A percentile compares a stretch with the other conserved stretches of the same genome.
These are phyloP conservation scores for Hystrix cristata DNA, from an alignment of 2,113 vertebrate species.

Conservation along the genomic window DNA sequence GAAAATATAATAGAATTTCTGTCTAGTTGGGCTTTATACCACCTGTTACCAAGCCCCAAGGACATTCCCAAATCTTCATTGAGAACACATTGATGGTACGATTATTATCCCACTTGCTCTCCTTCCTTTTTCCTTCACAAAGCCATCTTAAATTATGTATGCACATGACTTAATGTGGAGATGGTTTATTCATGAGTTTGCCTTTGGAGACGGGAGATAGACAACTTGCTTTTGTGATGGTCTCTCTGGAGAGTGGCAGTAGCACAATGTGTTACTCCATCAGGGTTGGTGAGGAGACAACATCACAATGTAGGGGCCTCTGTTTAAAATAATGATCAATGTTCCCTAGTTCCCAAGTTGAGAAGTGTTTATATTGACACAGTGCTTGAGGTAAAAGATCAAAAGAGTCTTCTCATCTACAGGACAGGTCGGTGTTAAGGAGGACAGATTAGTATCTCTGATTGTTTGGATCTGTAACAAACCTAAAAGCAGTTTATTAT, in stretches of 20 bases:
- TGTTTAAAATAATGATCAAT: constrained; percentile 71
- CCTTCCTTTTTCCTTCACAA: constrained; percentile 39
- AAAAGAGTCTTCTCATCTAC: constrained; percentile 12
- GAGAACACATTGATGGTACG: background rate
- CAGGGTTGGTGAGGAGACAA: constrained; percentile 42
- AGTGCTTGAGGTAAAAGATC: constrained; percentile 31
- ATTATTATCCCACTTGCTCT: background rate
- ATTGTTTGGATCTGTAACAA: constrained; percentile 2
- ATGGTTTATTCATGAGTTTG: constrained; percentile 77
- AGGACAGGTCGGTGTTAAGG: constrained; percentile 19
- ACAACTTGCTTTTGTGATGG: constrained; percentile 69
- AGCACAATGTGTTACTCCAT: constrained; percentile 12
- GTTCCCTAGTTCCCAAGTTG: background rate
- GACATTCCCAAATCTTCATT: background rate
- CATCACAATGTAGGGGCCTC: constrained; percentile 34
- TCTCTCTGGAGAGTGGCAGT: constrained; percentile 67
- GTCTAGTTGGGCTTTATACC: background rate
- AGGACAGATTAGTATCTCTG: background rate
- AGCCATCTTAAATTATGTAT: constrained; percentile 65
- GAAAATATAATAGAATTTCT: background rate
- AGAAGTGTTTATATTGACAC: constrained; percentile 58
- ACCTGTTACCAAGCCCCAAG: constrained; percentile 50
- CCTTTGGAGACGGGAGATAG: constrained; percentile 70
- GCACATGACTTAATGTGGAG: constrained; percentile 54
- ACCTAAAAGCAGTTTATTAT: background rate